Evolutionary conservation across 1,140 invertebrate species (phyloP), one percentile per base, ranked within the genome.

Genomic region (Cataglyphis hispanica): DNA sequence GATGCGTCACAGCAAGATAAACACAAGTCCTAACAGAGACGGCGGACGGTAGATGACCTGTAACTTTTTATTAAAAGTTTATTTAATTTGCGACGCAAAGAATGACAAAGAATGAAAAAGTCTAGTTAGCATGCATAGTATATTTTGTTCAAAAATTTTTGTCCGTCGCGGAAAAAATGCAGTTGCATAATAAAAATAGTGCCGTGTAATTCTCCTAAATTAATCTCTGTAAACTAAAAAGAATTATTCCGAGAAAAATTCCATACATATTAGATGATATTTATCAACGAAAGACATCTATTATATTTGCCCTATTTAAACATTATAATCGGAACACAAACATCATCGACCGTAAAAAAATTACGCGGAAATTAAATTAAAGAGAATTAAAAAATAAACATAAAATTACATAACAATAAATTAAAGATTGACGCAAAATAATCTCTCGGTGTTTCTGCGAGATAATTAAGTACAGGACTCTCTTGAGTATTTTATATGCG

Each of bases 81-180:
- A 43, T 43, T 43, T 43, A 13, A 43, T 43, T 43, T 27, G 37
- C 50, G 8, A 74, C 67, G 25, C 25, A 31, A 37, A n/a, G n/a
- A n/a, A n/a, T n/a, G 25, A 74, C 78, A 83, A 74, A 83, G 67
- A 74, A 61, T 34, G 40, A 74, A 83, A 72, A 46, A 74, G 53
- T 69, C 72, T 83, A 74, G 67, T 83, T 83, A 74, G 56, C 53
- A 83, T 83, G 67, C 67, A 83, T 60, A 74, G 50, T 72, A 60
- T 60, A 74, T 60, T 83, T 83, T 83, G 72, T 83, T 83, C 78
- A 83, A 60, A 63, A 58, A 69, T 83, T 72, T 83, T 74, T 56
- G 19, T 16, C 53, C 67, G 7, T n/a, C 40, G 27, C 67, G 78
- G 22, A 19, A 60, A 81, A 72, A 81, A 58, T 81, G 31, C 34